phyloP scores from a whole-genome alignment of 37 sponge, comb jelly and placozoan species.

The Petrosia ficiformis region DNA sequence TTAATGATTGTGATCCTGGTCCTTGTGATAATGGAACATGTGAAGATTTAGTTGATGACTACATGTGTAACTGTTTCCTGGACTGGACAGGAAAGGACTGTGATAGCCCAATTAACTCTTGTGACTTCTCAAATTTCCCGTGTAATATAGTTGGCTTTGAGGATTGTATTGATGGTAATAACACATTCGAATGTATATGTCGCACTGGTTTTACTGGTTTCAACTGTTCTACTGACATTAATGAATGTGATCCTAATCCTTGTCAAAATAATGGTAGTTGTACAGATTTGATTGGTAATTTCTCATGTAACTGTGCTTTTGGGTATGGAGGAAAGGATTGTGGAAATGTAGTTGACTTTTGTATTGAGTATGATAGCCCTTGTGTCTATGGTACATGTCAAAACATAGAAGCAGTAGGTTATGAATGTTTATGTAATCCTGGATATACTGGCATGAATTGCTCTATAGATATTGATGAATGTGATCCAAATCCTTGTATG shows the following conservation, averaged over 20 bases:
- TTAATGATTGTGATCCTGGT: slow-evolving; percentile 24
- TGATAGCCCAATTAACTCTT: too few species aligned
- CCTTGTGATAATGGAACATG: slow-evolving; percentile 31
- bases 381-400: background rate
- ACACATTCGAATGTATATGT: slow-evolving; percentile 42
- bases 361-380: background rate
- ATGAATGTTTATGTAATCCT: too few species aligned
- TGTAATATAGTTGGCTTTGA: slow-evolving; percentile 13
- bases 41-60: too few species aligned
- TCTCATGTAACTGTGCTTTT: background rate
- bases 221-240: slow-evolving; percentile 20
- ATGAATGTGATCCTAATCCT: too few species aligned
- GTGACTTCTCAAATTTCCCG: background rate
- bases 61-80: too few species aligned
- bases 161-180: slow-evolving; percentile 17
- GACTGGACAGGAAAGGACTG: too few species aligned
- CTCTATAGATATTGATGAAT: too few species aligned
- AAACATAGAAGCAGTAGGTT: background rate
- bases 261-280: too few species aligned
- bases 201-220: slow-evolving; percentile 17
- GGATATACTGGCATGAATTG: too few species aligned
- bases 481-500: too few species aligned
- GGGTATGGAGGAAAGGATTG: too few species aligned
- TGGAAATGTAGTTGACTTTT: background rate
- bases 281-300: background rate